Base-by-base conservation (phyloP, 2,888 invertebrate species). In the Oxystoma pomonae region DNA sequence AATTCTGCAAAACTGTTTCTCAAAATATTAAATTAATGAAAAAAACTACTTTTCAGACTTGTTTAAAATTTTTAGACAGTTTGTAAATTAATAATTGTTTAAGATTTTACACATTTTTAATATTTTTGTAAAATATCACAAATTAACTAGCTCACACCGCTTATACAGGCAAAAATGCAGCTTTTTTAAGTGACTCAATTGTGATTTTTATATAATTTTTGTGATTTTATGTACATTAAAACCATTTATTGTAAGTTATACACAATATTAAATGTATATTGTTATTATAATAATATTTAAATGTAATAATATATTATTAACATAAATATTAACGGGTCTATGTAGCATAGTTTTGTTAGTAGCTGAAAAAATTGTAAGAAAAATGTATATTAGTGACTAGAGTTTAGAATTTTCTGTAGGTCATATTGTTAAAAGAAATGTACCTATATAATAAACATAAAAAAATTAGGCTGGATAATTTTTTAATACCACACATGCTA, bases 311-410 rank as follows among this genome's bases (percentile, higher is more conserved):
- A 75, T 7, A 35, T 7, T 7, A 12, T 35, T 35, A 35, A 12
- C 5, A 35, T 35, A 12, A 35, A 3, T 76, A 76, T 76, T 75
- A 76, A 77, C 74, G 74, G 77, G 75, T 77, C 75, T 76, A 74
- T 73, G 71, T 71, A 74, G 71, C 59, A 62, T 68, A 70, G 67
- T 55, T 51, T 59, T 59, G 63, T 60, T 60, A 57, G 16, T 22
- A 62, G 57, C 56, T 58, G 67, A 67, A 65, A 69, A 70, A 67
- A 68, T 69, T 72, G 70, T 73, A 71, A 71, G 67, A 67, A 69
- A 70, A 68, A 72, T 74, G 72, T 74, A 74, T 74, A 72, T 72
- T 73, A 61, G 17, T 61, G n/a, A n/a, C 12, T 35, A 35, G 12
- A 60, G 55, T 18, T 20, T 62, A 74, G 74, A 73, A 66, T 70